These are phyloP conservation scores for Gerosis bhagava DNA, from an alignment of 2,888 invertebrate species.

Conservation along the genomic window DNA sequence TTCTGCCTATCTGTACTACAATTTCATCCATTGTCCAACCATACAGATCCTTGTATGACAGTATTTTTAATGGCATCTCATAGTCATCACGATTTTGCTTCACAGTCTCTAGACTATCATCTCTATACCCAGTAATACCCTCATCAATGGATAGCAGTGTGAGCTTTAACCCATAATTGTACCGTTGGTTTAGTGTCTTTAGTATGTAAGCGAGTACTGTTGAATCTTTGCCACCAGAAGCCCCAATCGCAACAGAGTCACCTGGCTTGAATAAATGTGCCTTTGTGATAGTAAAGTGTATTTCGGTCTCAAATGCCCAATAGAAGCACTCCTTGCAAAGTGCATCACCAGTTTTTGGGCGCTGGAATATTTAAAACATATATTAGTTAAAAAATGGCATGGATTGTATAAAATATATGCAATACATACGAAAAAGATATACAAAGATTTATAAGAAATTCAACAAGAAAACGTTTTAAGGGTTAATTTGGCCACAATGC, in stretches of 20 bases:
- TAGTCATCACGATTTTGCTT: constrained; percentile 97
- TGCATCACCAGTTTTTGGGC: constrained; percentile 95
- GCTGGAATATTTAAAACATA: constrained; percentile 76
- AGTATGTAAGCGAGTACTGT: constrained; percentile 97
- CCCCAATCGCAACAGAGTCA: constrained; percentile 95
- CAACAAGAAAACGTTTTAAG: no score
- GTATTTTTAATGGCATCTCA: constrained; percentile 94
- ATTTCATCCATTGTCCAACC: constrained; percentile 99
- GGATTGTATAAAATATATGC: no score
- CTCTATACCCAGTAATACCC: constrained; percentile 97
- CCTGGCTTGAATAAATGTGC: constrained; percentile 92
- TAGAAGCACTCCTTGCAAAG: constrained; percentile 98
- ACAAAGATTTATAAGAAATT: no score
- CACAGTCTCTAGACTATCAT: constrained; percentile 98
- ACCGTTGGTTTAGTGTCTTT: constrained; percentile 94
- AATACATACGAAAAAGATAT: no score
- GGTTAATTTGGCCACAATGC: no score
- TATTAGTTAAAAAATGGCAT: no score
- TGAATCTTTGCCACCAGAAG: constrained; percentile 97
- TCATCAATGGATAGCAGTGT: constrained; percentile 98
- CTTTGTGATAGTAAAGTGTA: constrained; percentile 94
- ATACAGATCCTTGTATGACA: constrained; percentile 98
- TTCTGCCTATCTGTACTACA: constrained; percentile 91
- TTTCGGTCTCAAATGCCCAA: constrained; percentile 96
- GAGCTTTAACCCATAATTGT: constrained; percentile 95